Evolutionary conservation across 2,797 vertebrate genomes (phyloP), one percentile per base, ranked within the genome.

Genomic region (Selene dorsalis): DNA sequence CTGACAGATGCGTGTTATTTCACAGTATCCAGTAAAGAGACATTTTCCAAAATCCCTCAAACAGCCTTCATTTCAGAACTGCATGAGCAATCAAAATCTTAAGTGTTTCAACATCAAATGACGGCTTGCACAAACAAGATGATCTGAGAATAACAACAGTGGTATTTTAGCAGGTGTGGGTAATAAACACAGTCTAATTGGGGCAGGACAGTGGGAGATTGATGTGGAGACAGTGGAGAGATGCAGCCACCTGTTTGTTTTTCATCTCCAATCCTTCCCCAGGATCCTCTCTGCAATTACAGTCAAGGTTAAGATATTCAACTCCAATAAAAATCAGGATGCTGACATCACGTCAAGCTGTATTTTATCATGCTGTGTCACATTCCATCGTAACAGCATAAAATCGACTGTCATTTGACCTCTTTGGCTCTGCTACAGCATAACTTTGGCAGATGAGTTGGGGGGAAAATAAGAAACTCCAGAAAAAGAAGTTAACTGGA

Each of bases 181-280:
- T 60, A 79, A 75, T 78, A 80, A 80, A 84, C 6, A 5, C 32
- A 39, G 61, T 67, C 58, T 88, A 83, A 91, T 92, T 84, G 87
- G 75, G 68, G 75, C 78, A 85, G 78, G 84, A 83, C 80, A 79
- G 39, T 1, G 3, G 60, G 45, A 90, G 79, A 89, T 75, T 86
- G 80, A 84, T 84, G 83, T 32, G 5, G 80, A 84, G 62, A 84
- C 61, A 63, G 70, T 6, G 0, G 60, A 67, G 39, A 68, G 52
- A 82, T 79, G 69, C 55, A 47, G 61, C 79, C 85, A 91, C 87
- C 91, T 87, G 84, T 90, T 91, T 85, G 69, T 84, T 82, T 83
- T 58, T 32, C 57, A 53, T 61, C 52, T 28, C 30, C 73, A 11
- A 53, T 68, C 52, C 47, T 30, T 50, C 57, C 57, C 30, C 66